Evolutionary conservation across 2,113 vertebrate species (phyloP).

Genomic region (Malaclemys terrapin): DNA sequence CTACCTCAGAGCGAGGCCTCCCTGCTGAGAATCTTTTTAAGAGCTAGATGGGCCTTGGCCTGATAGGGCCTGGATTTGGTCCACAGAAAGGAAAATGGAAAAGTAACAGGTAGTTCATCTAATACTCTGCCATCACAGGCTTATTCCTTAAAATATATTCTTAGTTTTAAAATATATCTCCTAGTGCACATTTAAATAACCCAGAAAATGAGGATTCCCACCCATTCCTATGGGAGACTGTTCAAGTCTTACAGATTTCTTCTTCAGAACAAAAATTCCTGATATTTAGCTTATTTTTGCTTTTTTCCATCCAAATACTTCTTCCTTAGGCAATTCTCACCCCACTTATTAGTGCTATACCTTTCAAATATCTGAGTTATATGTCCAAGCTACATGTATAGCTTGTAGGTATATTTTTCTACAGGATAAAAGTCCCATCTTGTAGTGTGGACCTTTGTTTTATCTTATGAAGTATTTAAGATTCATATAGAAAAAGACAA

Average conservation of each 20-base stretch:
- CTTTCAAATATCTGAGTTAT: background rate
- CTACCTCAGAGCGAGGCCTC: background rate
- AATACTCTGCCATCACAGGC: rapidly evolving
- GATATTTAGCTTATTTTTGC: background rate
- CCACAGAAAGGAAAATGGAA: background rate
- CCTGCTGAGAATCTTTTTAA: background rate
- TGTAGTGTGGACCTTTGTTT: background rate
- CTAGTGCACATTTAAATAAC: background rate
- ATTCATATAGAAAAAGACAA: background rate
- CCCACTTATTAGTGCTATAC: background rate
- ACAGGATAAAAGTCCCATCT: background rate
- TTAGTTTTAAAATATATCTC: background rate
- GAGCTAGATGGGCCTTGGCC: background rate
- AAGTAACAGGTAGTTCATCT: background rate
- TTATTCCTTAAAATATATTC: background rate
- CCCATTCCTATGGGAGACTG: background rate
- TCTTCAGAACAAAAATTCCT: background rate
- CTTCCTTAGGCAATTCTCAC: background rate
- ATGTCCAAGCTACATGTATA: background rate
- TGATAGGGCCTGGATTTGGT: background rate
- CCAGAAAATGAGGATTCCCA: rapidly evolving
- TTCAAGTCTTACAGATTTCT: background rate
- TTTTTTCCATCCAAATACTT: background rate
- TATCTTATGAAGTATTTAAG: background rate
- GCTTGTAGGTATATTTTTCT: background rate